A percentile compares a stretch with the other conserved stretches of the same genome.
Evolutionary conservation across 1,140 invertebrate species (phyloP).

Genomic region (Nasonia longicornis): DNA sequence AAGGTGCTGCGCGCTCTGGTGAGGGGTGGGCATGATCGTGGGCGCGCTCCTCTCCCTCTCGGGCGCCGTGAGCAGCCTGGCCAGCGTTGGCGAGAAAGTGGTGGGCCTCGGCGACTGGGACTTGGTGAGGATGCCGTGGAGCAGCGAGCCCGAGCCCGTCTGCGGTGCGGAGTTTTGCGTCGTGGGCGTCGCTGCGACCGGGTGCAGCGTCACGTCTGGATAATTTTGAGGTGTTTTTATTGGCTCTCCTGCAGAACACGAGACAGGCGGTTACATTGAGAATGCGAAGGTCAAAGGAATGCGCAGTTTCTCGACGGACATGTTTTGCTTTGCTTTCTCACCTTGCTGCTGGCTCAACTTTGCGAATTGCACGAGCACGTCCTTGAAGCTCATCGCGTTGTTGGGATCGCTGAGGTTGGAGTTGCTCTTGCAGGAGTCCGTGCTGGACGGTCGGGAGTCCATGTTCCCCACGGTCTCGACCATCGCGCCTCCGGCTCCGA

Average conservation of each 20-base stretch:
- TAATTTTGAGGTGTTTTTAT: conserved; percentile 76
- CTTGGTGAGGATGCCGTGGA: conserved; percentile 81
- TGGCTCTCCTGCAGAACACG: conserved; percentile 58
- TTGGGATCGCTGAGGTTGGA: conserved; percentile 60
- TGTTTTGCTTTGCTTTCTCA: conserved; percentile 32
- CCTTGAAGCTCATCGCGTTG: conserved; percentile 75
- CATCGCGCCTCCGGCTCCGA: conserved; percentile 64
- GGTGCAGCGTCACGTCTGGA: conserved; percentile 82
- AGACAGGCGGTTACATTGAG: conserved; percentile 26
- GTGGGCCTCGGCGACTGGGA: conserved; percentile 68
- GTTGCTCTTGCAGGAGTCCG: conserved; percentile 70
- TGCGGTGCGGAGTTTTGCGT: conserved; percentile 62
- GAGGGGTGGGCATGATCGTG: conserved; percentile 52
- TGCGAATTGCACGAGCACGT: conserved; percentile 82
- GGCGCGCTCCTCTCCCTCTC: conserved; percentile 67
- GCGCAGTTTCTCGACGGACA: too few species aligned
- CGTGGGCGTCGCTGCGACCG: conserved; percentile 71
- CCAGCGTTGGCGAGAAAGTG: conserved; percentile 82
- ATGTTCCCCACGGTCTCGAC: conserved; percentile 61
- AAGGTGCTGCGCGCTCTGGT: conserved; percentile 59
- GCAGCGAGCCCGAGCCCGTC: conserved; percentile 73
- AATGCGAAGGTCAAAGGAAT: not conserved
- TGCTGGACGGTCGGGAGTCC: conserved; percentile 69
- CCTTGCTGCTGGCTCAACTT: conserved; percentile 73
- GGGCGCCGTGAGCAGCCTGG: conserved; percentile 80